Evolutionary conservation across 2,888 invertebrate species (phyloP), one percentile per base, ranked within the genome.

Genomic region (Drosophila melanocephala): DNA sequence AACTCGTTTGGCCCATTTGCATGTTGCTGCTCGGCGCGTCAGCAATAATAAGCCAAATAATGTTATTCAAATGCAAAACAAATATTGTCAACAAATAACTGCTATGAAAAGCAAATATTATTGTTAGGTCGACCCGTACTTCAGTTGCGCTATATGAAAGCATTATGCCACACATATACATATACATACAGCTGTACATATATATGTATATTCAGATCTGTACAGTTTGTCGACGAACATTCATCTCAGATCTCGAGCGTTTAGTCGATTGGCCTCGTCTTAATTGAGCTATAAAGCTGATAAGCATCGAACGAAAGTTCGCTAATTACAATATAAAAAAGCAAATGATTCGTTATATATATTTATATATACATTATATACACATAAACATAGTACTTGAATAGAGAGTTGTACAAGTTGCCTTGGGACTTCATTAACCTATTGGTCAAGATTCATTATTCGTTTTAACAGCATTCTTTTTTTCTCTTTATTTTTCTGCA

Each of bases 21-120:
- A 81, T 77, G 81, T 77, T 69, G 33, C 42, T 65, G 70, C 58
- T 74, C n/a, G 64, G 55, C 78, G 78, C 87, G 89, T 81, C 84
- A 77, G 86, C 82, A 81, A 87, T 75, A 73, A 81, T 81, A 77
- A 75, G 55, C 58, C 81, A 71, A 81, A 81, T 78, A 79, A 77
- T 81, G 71, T 75, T 79, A 79, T 79, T 78, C 81, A 81, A 79
- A 79, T 79, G 71, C 71, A 81, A 78, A 81, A 77, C 78, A 81
- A 79, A 81, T 75, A 79, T 77, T 81, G 79, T 81, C 81, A 81
- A 72, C 81, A 71, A 79, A 79, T 74, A 81, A 59, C 39, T 30
- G 70, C 58, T 12, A 59, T 52, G 59, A 51, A 71, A 28, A 30
- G 33, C 64, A 39, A 61, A 58, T 69, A 51, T 35, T 69, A 51